Base-by-base conservation (phyloP, 2,113 vertebrate species). In the Scomber colias region DNA sequence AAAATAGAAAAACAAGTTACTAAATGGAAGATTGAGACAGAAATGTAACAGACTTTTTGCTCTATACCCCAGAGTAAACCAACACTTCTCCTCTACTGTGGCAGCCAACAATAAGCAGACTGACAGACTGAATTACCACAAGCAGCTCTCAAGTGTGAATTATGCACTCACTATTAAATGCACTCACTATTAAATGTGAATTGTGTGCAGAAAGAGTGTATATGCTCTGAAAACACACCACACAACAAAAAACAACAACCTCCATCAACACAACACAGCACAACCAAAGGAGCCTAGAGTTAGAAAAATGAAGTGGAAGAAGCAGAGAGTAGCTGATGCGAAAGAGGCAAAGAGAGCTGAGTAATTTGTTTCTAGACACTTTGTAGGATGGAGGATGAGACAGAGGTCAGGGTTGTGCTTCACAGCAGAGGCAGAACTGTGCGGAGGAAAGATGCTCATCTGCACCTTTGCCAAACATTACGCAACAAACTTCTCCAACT, bases 401-500 rank as follows among this genome's bases (percentile, higher is more conserved):
- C 51, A 24, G 48, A 55, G 84, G 69, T 87, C 71, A 40, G 40
- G 30, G 82, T 69, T 71, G 5, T 49, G 11, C 62, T 62, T 81
- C 66, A 30, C 69, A 35, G 72, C 73, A 50, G 75, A n/a, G 2
- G 10, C 48, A 15, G 64, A 45, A 57, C 7, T 31, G 57, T 50
- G 72, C 57, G 83, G 66, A 83, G 82, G 77, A 77, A 81, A 4
- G 63, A 60, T 48, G 74, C 81, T 68, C 5, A 44, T 73, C 63
- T 77, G 74, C 75, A 31, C 21, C 53, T 45, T 45, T 3, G 66
- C 59, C 64, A 54, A 70, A 44, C 57, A 16, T 75, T 75, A 77
- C 69, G 49, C 83, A 85, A 86, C 77, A 49, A 35, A 31, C 11
- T 27, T 27, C 53, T 61, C 45, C 19, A 11, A 9, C 35, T 60